A percentile compares a stretch with the other conserved stretches of the same genome.
These are phyloP conservation scores for Orgyia antiqua DNA, from an alignment of 2,888 invertebrate genomes.

Conservation along the genomic window DNA sequence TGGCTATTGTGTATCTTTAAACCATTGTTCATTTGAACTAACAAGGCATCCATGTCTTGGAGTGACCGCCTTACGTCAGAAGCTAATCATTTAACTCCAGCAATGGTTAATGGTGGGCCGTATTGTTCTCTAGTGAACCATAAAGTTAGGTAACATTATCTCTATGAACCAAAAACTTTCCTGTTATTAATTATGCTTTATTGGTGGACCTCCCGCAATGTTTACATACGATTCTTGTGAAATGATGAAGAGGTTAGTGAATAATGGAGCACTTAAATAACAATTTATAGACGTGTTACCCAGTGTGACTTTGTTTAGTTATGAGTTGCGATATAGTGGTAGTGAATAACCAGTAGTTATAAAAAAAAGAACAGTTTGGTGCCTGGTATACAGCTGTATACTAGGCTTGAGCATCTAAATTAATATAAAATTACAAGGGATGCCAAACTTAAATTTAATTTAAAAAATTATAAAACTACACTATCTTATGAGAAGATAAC, in stretches of 20 bases:
- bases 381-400: too few species aligned
- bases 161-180: slow-evolving; percentile 44
- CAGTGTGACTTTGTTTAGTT: neutral
- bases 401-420: too few species aligned
- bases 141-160: slow-evolving; percentile 24
- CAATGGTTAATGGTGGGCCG: slow-evolving; percentile 39
- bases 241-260: slow-evolving; percentile 33
- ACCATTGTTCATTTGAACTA: slow-evolving; percentile 39
- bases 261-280: slow-evolving; percentile 25
- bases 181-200: slow-evolving; percentile 61
- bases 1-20: slow-evolving; percentile 26
- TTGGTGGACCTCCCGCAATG: slow-evolving; percentile 36
- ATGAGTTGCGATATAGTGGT: too few species aligned
- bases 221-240: slow-evolving; percentile 41
- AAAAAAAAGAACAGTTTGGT: too few species aligned
- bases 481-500: too few species aligned
- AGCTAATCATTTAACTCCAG: slow-evolving; percentile 55
- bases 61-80: slow-evolving; percentile 64
- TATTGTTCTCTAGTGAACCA: slow-evolving; percentile 41
- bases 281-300: slow-evolving; percentile 3
- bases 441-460: too few species aligned
- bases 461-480: too few species aligned
- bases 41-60: slow-evolving; percentile 36
- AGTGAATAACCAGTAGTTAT: too few species aligned
- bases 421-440: too few species aligned